These are phyloP conservation scores for Ophion slaviceki DNA, from an alignment of 2,888 invertebrate genomes.

Conservation along the genomic window DNA sequence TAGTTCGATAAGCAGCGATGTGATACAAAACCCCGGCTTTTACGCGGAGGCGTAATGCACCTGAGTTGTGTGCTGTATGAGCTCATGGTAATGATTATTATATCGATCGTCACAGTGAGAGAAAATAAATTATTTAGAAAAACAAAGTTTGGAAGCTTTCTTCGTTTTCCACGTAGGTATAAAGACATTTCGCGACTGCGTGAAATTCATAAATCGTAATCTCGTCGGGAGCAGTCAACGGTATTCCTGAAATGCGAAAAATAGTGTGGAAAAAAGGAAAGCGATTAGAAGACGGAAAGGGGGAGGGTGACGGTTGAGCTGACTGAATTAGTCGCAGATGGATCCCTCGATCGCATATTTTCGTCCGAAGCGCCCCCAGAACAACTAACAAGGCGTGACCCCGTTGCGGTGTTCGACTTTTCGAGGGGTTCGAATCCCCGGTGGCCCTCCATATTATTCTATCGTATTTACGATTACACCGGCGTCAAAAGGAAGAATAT, in stretches of 20 bases:
- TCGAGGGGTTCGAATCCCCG: slow-evolving; percentile 48
- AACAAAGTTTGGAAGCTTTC: no score
- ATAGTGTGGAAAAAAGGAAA: no score
- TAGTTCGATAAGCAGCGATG: slow-evolving; percentile 8
- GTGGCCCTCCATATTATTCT: slow-evolving; percentile 17
- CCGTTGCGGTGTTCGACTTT: slow-evolving; percentile 56
- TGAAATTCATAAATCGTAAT: no score
- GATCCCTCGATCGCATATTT: not conserved
- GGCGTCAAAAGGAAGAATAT: slow-evolving; percentile 43
- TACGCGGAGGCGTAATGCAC: not conserved
- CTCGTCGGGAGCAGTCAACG: no score
- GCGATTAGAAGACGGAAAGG: no score
- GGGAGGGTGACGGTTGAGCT: no score
- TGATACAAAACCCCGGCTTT: not conserved
- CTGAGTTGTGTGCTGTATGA: not conserved
- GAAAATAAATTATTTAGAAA: no score
- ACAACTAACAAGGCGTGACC: slow-evolving; percentile 61
- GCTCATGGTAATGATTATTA: not conserved
- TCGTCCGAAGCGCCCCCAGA: slow-evolving; percentile 3
- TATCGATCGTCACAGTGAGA: not conserved
- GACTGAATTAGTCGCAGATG: not conserved
- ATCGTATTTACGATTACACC: slow-evolving; percentile 32
- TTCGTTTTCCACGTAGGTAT: no score
- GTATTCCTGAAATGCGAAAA: no score
- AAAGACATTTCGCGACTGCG: no score